Conservation (phyloP, 1,140 invertebrate species). For the Panagrolaimus sp. region DNA sequence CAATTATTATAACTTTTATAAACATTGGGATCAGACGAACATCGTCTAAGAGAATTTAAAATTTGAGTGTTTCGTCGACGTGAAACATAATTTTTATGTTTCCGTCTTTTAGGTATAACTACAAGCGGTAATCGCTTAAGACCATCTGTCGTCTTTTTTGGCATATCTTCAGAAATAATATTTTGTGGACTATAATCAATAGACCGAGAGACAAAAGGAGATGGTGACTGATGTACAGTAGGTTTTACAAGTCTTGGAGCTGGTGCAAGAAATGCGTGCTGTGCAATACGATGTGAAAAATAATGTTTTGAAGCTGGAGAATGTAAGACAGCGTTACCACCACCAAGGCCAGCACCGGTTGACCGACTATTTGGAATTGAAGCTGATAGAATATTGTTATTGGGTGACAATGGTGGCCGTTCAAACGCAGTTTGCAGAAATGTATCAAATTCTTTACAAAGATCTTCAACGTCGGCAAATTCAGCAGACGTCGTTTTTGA, state of each 20-base stretch:
- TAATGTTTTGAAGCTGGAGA: slow-evolving; percentile 9
- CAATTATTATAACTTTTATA: slow-evolving; percentile 44
- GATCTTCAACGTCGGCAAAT: no score
- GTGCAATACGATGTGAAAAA: slow-evolving; percentile 8
- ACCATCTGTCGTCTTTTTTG: slow-evolving; percentile 10
- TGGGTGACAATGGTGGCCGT: no score
- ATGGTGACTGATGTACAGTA: not conserved
- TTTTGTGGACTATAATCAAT: not conserved
- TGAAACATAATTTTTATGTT: slow-evolving; percentile 52
- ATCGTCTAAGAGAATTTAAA: slow-evolving; percentile 28
- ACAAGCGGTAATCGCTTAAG: slow-evolving; percentile 39
- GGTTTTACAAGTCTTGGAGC: not conserved
- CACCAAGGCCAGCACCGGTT: not conserved
- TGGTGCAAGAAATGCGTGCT: not conserved
- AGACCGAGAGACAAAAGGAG: not conserved
- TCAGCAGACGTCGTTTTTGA: no score
- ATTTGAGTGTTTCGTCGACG: slow-evolving; percentile 30
- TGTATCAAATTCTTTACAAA: no score
- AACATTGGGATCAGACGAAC: slow-evolving; percentile 38
- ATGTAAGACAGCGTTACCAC: not conserved
- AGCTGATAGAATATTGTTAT: no score
- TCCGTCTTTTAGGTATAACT: slow-evolving; percentile 42
- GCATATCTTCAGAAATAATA: not conserved
- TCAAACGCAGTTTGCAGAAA: no score
- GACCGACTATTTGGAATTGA: not conserved